phyloP scores from a whole-genome alignment of 2,113 vertebrate species.

The Periophthalmus modestus region DNA sequence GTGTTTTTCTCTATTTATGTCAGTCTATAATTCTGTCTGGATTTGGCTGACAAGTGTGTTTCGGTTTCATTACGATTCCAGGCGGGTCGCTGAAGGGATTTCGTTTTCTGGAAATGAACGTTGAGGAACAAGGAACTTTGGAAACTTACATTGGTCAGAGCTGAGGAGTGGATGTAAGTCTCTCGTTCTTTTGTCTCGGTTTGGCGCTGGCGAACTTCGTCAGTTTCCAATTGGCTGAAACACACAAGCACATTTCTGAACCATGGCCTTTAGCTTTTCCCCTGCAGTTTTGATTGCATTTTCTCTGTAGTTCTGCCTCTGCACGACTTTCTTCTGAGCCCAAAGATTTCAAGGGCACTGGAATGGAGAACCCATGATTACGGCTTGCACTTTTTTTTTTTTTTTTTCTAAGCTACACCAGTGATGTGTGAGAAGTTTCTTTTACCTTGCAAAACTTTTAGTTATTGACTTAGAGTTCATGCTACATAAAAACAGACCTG shows the following conservation, averaged over 20 bases:
- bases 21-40: conserved; percentile 20
- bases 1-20: conserved; percentile 26
- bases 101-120: conserved; percentile 47
- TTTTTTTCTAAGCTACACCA: neutral
- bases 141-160: conserved; percentile 24
- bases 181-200: conserved; percentile 9
- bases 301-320: neutral
- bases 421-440: neutral
- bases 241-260: conserved; percentile 60
- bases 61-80: conserved; percentile 33
- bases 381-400: neutral
- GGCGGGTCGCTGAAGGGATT: conserved; percentile 38
- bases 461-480: neutral
- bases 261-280: conserved; percentile 55
- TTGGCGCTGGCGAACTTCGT: neutral
- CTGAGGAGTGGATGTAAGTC: conserved; percentile 2
- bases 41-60: conserved; percentile 27
- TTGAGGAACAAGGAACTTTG: conserved; percentile 24
- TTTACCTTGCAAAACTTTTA: neutral
- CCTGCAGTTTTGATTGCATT: neutral
- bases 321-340: neutral
- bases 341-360: neutral
- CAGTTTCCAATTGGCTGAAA: conserved; percentile 29
- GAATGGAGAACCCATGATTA: neutral
- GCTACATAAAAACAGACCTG: neutral